A percentile compares a stretch with the other conserved stretches of the same genome.
Conservation (phyloP, 2,113 vertebrate species). For the Laticauda laticaudata region DNA sequence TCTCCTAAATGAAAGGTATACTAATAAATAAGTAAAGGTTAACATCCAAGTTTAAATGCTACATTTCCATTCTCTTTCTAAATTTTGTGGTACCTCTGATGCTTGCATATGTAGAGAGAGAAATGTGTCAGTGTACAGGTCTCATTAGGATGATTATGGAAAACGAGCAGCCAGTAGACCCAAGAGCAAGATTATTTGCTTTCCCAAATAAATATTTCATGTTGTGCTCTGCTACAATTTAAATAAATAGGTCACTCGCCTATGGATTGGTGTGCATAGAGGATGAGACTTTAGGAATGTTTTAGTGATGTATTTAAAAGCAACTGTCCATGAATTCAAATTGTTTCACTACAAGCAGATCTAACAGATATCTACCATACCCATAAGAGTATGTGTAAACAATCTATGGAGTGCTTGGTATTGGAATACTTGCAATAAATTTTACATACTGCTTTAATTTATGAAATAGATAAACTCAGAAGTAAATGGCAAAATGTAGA, state of each 20-base stretch:
- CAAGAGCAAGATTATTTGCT: neutral
- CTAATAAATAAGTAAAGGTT: neutral
- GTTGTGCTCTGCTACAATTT: neutral
- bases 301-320: neutral
- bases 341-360: neutral
- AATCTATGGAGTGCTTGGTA: neutral
- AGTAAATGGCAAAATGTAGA: neutral
- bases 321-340: neutral
- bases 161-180: neutral
- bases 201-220: neutral
- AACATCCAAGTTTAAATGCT: neutral
- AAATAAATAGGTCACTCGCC: neutral
- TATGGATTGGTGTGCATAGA: neutral
- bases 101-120: neutral
- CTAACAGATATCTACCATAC: neutral
- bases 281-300: neutral
- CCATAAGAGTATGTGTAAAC: neutral
- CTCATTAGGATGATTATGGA: neutral
- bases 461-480: neutral
- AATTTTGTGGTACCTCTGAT: neutral
- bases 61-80: neutral
- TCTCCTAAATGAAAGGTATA: neutral
- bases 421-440: neutral
- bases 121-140: neutral
- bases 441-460: neutral